phyloP scores from a whole-genome alignment of 2,888 invertebrate species.

The Pseudococcus longispinus region DNA sequence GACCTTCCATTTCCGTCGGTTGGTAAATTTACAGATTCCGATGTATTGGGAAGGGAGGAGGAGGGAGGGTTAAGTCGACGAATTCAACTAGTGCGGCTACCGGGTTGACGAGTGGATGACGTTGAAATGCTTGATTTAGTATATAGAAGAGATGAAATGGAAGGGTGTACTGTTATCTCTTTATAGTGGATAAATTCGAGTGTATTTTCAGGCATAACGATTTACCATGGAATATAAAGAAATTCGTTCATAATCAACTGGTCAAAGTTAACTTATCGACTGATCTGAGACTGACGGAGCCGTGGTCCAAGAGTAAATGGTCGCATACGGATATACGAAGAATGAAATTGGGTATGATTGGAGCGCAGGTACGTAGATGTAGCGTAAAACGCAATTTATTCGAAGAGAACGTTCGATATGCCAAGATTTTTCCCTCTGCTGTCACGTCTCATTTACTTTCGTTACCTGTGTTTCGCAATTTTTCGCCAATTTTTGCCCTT shows the following conservation, averaged over 20 bases:
- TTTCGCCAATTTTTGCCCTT: background rate
- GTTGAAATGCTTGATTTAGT: background rate
- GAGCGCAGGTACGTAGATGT: constrained; percentile 74
- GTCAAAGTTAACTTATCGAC: constrained; percentile 72
- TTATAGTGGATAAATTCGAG: background rate
- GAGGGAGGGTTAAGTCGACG: background rate
- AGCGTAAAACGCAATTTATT: background rate
- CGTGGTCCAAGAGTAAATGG: constrained; percentile 87
- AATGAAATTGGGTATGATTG: constrained; percentile 75
- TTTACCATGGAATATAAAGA: constrained; percentile 86
- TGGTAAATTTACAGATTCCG: background rate
- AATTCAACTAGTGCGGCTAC: constrained; percentile 24
- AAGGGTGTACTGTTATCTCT: background rate
- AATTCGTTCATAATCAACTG: constrained; percentile 84
- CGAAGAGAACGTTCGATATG: background rate
- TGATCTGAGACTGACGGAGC: constrained; percentile 73
- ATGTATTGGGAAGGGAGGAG: background rate
- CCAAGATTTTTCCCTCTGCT: background rate
- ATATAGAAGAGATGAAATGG: too few species aligned
- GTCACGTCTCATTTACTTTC: background rate
- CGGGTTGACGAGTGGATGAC: background rate
- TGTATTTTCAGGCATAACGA: constrained; percentile 67
- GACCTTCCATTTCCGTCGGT: background rate
- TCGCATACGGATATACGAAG: constrained; percentile 92
- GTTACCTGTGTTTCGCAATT: background rate